Evolutionary conservation across 2,888 invertebrate genomes (phyloP).

Genomic region (Spatulosminthurus flaviceps): DNA sequence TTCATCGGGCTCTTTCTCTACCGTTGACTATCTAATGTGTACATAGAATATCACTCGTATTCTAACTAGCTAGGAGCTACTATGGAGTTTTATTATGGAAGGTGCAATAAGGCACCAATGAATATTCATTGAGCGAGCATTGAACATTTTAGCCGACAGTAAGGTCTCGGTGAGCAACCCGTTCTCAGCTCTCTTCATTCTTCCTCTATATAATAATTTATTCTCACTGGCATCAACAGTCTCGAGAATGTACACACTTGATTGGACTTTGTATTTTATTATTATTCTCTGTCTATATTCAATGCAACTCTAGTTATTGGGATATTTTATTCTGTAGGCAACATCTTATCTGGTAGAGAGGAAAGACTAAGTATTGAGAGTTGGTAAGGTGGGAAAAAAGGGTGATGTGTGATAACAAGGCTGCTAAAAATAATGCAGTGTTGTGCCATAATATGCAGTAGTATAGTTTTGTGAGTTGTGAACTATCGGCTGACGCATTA

Average conservation of each 20-base stretch:
- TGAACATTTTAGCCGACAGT: constrained; percentile 1
- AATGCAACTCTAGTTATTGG: not conserved
- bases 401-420: constrained; percentile 37
- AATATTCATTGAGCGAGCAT: constrained; percentile 33
- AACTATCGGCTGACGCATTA: constrained; percentile 29
- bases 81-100: no score
- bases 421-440: constrained; percentile 39
- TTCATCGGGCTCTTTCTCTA: no score
- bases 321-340: not conserved
- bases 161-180: not conserved
- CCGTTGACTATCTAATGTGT: not conserved
- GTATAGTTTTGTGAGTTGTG: not conserved
- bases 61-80: no score
- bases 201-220: constrained; percentile 27
- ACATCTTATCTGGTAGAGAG: not conserved
- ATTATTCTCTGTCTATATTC: not conserved
- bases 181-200: not conserved
- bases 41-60: not conserved
- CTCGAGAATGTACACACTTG: constrained; percentile 14
- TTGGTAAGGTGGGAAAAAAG: not conserved
- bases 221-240: constrained; percentile 20
- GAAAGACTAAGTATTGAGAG: not conserved
- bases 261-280: constrained; percentile 2
- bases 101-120: constrained; percentile 24
- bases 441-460: no score